Evolutionary conservation across 2,797 vertebrate genomes (phyloP).

Genomic region (Hipposideros larvatus): DNA sequence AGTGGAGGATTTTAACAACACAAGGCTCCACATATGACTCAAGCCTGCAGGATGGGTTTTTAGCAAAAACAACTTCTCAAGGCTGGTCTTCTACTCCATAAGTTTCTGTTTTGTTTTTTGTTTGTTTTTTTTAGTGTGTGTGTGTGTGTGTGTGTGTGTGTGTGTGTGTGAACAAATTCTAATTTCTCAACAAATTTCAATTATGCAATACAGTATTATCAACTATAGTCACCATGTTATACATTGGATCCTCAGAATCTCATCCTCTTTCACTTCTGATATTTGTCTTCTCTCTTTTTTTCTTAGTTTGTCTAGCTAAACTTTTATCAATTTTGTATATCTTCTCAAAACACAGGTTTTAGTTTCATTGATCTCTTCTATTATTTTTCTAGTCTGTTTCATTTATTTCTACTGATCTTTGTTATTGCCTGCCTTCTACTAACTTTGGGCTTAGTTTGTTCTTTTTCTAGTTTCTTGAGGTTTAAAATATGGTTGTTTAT

Average conservation of each 20-base stretch:
- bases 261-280: neutral
- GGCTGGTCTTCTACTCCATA: fast-evolving
- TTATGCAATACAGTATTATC: neutral
- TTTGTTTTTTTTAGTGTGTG: no score
- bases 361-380: neutral
- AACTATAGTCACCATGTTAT: neutral
- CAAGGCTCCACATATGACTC: neutral
- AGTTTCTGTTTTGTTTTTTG: neutral
- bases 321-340: constrained; percentile 9
- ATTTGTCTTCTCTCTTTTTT: neutral
- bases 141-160: no score
- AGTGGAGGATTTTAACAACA: neutral
- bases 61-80: neutral
- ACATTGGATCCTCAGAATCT: neutral
- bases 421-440: neutral
- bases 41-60: neutral
- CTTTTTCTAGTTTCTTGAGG: neutral
- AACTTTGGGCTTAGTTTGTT: neutral
- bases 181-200: neutral
- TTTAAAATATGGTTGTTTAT: neutral
- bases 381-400: neutral
- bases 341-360: neutral
- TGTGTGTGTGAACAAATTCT: neutral
- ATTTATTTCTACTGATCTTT: neutral
- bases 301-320: neutral